phyloP scores from a whole-genome alignment of 2,888 invertebrate species.

The Clepsis dumicolana region DNA sequence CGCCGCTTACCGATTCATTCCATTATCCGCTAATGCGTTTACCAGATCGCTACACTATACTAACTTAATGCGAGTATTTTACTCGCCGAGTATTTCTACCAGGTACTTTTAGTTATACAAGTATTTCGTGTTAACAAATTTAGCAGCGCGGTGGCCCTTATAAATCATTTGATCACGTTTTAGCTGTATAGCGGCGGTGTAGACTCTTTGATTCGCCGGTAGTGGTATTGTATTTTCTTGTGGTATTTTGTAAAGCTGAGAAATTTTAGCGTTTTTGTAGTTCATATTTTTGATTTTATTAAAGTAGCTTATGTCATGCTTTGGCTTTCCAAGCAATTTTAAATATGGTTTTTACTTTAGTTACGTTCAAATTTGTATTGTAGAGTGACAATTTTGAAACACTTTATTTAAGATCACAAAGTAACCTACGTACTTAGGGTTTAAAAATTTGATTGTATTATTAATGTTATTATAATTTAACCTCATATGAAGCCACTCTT shows the following conservation, averaged over 20 bases:
- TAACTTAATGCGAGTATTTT: conserved; percentile 33
- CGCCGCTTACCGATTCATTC: conserved; percentile 9
- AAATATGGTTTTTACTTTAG: too few species aligned
- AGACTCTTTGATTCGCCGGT: not conserved
- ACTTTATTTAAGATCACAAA: too few species aligned
- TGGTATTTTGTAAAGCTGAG: not conserved
- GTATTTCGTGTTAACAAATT: conserved; percentile 39
- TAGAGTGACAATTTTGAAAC: too few species aligned
- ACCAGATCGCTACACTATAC: conserved; percentile 32
- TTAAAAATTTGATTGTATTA: too few species aligned
- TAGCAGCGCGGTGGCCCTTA: conserved; percentile 26
- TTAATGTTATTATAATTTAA: too few species aligned
- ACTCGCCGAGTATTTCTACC: conserved; percentile 30
- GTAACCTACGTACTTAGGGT: too few species aligned
- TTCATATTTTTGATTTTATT: not conserved
- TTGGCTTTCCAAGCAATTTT: too few species aligned
- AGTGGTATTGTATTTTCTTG: not conserved
- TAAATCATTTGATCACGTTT: conserved; percentile 39
- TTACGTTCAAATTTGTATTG: too few species aligned
- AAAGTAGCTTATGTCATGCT: too few species aligned
- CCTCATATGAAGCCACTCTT: not conserved
- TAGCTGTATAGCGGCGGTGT: conserved; percentile 8
- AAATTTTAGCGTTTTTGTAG: not conserved
- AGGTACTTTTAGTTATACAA: conserved; percentile 27
- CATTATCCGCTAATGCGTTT: conserved; percentile 40